phyloP scores from a whole-genome alignment of 2,797 vertebrate genomes.

The Telmatherina bonti region DNA sequence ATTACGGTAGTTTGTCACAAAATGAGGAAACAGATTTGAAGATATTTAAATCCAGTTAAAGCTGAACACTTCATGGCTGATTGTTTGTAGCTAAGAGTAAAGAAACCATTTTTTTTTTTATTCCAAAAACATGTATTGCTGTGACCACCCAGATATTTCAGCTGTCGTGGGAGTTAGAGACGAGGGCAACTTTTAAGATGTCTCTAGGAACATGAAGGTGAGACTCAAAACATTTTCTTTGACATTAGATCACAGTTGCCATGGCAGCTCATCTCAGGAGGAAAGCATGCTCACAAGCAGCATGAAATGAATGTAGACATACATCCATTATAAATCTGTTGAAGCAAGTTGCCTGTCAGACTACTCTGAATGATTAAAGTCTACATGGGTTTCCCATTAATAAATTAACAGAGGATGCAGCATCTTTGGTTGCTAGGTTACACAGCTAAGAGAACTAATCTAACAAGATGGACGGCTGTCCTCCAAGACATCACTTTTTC shows the following conservation, averaged over 20 bases:
- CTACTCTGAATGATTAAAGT: neutral
- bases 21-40: neutral
- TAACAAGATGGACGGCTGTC: neutral
- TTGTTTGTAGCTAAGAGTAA: neutral
- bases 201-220: neutral
- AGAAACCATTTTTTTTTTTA: neutral
- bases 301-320: neutral
- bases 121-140: neutral
- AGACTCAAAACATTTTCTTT: neutral
- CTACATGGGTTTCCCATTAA: neutral
- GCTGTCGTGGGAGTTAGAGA: neutral
- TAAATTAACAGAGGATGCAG: neutral
- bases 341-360: neutral
- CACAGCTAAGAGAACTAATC: neutral
- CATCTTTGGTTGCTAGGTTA: neutral
- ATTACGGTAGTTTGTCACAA: neutral
- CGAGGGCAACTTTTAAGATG: conserved; percentile 1
- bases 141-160: neutral
- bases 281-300: neutral
- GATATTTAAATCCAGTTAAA: neutral
- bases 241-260: conserved; percentile 5
- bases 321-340: neutral
- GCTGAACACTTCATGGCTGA: neutral
- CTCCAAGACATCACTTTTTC: neutral
- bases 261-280: conserved; percentile 13